phyloP scores from a whole-genome alignment of 2,797 vertebrate species.

The Hemitrygon akajei region DNA sequence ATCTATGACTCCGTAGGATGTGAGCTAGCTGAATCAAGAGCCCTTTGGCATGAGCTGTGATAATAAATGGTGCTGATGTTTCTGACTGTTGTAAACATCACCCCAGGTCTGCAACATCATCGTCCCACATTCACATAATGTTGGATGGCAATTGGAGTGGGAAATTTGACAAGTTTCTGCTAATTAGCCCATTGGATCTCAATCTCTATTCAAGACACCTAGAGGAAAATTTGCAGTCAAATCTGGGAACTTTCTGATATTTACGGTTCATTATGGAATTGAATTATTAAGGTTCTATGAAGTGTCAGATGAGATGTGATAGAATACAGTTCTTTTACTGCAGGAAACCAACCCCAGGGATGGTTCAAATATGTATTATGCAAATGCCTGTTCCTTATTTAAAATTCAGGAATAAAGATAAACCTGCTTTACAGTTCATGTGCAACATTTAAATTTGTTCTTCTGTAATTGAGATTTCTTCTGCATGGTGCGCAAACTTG shows the following conservation, averaged over 20 bases:
- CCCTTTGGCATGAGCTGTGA: neutral
- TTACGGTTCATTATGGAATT: neutral
- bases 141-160: neutral
- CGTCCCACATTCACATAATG: neutral
- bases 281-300: neutral
- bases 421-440: neutral
- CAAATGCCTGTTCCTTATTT: neutral
- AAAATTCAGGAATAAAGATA: conserved; percentile 5
- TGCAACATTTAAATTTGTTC: neutral
- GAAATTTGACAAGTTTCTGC: neutral
- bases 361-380: neutral
- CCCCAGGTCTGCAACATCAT: neutral
- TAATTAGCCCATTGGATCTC: neutral
- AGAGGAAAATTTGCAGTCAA: neutral
- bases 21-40: neutral
- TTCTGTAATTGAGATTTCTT: neutral
- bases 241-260: neutral
- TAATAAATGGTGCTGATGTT: too few species aligned
- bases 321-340: neutral
- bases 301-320: neutral
- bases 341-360: neutral
- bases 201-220: neutral
- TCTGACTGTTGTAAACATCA: neutral
- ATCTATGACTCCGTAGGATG: neutral
- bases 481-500: neutral